phyloP scores from a whole-genome alignment of 2,888 invertebrate species.

The Crioceris asparagi region DNA sequence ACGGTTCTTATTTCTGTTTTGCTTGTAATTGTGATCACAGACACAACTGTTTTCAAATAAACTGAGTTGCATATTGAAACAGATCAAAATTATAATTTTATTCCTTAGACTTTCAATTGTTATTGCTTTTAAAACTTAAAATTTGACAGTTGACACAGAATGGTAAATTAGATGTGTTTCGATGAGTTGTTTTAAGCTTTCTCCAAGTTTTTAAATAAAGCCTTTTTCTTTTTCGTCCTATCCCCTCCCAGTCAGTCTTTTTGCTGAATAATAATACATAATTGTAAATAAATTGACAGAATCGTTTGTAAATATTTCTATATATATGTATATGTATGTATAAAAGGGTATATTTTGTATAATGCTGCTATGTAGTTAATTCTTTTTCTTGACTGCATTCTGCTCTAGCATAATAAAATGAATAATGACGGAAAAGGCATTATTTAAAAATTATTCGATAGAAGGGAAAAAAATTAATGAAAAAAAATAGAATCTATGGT shows the following conservation, averaged over 20 bases:
- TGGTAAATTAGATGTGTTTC: too few species aligned
- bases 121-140: too few species aligned
- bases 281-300: constrained; percentile 20
- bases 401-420: too few species aligned
- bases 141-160: too few species aligned
- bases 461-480: constrained; percentile 9
- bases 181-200: neutral
- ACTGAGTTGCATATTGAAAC: too few species aligned
- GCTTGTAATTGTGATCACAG: too few species aligned
- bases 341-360: constrained; percentile 2
- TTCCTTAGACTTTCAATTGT: too few species aligned
- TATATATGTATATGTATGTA: constrained; percentile 17
- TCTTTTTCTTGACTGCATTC: constrained; percentile 20
- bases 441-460: constrained; percentile 18
- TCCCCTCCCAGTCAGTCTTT: too few species aligned
- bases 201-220: constrained; percentile 19
- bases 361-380: neutral
- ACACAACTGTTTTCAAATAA: too few species aligned
- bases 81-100: too few species aligned
- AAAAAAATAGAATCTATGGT: constrained; percentile 33
- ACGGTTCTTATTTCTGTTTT: too few species aligned
- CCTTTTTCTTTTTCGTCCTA: constrained; percentile 17
- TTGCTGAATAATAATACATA: constrained; percentile 4
- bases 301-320: constrained; percentile 19
- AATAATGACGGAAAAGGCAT: too few species aligned